A percentile compares a stretch with the other conserved stretches of the same genome.
Evolutionary conservation across 2,888 invertebrate genomes (phyloP).

Genomic region (Syritta pipiens): DNA sequence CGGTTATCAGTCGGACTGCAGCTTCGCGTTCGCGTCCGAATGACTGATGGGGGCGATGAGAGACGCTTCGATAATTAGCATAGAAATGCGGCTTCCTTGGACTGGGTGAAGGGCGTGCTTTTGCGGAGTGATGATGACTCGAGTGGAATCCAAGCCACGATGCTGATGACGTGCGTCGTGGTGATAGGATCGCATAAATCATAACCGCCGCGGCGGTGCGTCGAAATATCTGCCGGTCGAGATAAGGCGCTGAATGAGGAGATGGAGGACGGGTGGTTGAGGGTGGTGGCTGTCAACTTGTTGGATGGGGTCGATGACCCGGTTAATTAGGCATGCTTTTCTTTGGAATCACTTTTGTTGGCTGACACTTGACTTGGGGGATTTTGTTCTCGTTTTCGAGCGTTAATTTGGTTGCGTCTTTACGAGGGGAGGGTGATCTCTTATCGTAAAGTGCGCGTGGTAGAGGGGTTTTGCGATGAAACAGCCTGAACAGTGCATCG

Average conservation of each 20-base stretch:
- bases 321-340: slow-evolving; percentile 2
- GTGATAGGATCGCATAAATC: slow-evolving; percentile 50
- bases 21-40: slow-evolving; percentile 42
- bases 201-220: slow-evolving; percentile 5
- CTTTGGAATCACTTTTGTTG: neutral
- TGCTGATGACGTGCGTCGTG: slow-evolving; percentile 23
- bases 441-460: no score
- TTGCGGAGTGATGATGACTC: neutral
- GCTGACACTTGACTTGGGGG: neutral
- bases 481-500: no score
- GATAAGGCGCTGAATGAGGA: slow-evolving; percentile 32
- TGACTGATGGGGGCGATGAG: slow-evolving; percentile 60
- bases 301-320: slow-evolving; percentile 17
- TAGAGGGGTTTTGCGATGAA: no score
- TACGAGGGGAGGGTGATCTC: no score
- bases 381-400: neutral
- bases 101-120: neutral
- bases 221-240: neutral
- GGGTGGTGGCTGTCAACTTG: neutral
- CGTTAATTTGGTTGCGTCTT: no score
- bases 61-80: slow-evolving; percentile 67
- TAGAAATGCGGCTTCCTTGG: slow-evolving; percentile 46
- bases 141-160: slow-evolving; percentile 12
- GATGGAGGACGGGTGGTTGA: neutral
- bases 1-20: slow-evolving; percentile 54